These are phyloP conservation scores for Sphecodes monilicornis DNA, from an alignment of 2,888 invertebrate genomes.

Conservation along the genomic window DNA sequence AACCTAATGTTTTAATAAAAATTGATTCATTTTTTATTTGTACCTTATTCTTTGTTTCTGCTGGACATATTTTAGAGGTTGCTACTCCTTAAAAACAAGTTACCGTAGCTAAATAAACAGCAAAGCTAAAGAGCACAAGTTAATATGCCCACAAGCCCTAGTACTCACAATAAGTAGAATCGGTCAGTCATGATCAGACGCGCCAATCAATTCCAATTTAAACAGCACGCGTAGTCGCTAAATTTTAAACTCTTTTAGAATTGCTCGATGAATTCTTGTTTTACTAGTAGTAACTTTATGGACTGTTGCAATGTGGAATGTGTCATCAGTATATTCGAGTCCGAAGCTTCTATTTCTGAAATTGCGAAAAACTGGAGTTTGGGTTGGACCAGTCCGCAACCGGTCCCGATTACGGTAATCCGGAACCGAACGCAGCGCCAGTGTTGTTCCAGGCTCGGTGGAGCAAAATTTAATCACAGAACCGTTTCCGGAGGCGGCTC, in stretches of 20 bases:
- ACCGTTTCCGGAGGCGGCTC: neutral
- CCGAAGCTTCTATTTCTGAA: neutral
- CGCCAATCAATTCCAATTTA: neutral
- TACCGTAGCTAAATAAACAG: neutral
- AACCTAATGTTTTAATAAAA: no score
- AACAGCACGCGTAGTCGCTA: neutral
- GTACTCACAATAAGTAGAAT: neutral
- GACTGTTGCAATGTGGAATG: neutral
- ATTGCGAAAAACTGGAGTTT: neutral
- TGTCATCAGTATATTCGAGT: neutral
- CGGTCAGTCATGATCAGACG: neutral
- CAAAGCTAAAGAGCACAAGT: neutral
- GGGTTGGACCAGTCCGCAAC: neutral
- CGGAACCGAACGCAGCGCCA: neutral
- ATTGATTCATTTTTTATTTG: no score
- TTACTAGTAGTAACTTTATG: neutral
- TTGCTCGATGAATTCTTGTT: neutral
- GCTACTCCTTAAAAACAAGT: no score
- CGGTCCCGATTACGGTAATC: neutral
- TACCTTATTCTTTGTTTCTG: no score
- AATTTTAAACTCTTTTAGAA: neutral
- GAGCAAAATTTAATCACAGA: slow-evolving; percentile 1
- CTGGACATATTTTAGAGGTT: no score
- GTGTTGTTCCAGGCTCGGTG: neutral
- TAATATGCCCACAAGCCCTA: neutral